Percentiles rank a stretch among this genome's conserved stretches.
Conservation (phyloP, 2,113 vertebrate species). For the Tauraco erythrolophus region DNA sequence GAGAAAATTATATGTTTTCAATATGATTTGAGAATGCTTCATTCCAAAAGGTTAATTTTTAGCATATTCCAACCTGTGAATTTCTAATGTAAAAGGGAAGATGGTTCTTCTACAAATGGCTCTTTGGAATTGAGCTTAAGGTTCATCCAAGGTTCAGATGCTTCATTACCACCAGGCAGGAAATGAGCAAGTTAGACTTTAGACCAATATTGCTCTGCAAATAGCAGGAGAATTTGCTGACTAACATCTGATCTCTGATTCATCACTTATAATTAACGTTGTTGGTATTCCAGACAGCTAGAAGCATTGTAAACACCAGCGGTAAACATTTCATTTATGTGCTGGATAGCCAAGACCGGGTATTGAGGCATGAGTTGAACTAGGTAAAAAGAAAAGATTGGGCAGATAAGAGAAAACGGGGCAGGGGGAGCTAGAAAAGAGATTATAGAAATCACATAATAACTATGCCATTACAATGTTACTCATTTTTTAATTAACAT, state of each 20-base stretch:
- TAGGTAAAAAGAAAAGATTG: background rate
- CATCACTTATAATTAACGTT: conserved; percentile 2
- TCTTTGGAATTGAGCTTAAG: background rate
- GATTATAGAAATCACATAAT: background rate
- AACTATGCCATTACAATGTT: background rate
- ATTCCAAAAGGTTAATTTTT: background rate
- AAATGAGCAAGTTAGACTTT: conserved; percentile 55
- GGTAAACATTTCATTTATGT: background rate
- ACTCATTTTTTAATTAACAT: background rate
- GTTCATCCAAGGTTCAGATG: conserved; percentile 58
- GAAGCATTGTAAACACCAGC: background rate
- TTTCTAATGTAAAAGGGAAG: background rate
- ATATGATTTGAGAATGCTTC: background rate
- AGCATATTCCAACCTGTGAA: background rate
- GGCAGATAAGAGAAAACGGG: background rate
- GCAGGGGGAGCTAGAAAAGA: background rate
- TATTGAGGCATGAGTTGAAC: background rate
- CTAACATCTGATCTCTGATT: conserved; percentile 36
- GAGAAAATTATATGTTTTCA: background rate
- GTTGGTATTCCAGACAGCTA: background rate
- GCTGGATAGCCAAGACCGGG: background rate
- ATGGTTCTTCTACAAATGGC: background rate
- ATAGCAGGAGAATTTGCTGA: conserved; percentile 54
- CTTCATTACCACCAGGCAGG: conserved; percentile 30
- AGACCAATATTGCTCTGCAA: conserved; percentile 1